Base-by-base conservation (phyloP, 2,888 invertebrate species). In the Plagiodera versicolora region DNA sequence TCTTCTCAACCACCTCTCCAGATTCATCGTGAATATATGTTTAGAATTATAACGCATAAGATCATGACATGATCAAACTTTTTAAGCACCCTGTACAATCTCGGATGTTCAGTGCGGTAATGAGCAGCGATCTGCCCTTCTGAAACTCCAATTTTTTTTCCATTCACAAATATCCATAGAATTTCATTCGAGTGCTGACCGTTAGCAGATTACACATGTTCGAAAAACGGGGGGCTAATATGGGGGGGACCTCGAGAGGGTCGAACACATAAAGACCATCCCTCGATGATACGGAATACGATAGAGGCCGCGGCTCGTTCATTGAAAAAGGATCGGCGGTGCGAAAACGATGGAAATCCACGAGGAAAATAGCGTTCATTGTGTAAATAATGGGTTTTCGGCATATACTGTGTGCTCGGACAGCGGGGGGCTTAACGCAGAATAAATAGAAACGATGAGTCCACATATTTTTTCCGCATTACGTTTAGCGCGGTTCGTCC, bases 401-500 rank as follows among this genome's bases (percentile, higher is more conserved):
- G 52, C 50, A 63, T 58, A 58, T 52, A 10, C 8, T 49, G 11
- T 45, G 52, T 49, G 53, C 24, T 24, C 24, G 24, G 24, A 24
- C 6, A 39, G 18, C 44, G 56, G 60, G 64, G 58, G 56, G 60
- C 60, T 64, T 54, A 63, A 60, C 60, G 60, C 56, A 16, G 54
- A 39, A 64, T 61, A 64, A 64, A 64, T 64, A 49, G 58, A 58
- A 48, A 56, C 58, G 64, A 64, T 64, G 64, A 64, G 64, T 64
- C 58, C 55, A 64, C 64, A 61, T 58, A 53, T 58, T 64, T 63
- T 6, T n/a, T 32, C 11, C 32, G 6, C 10, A 32, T 32, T 32
- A 32, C 11, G 8, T 32, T 32, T 10, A 2, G 4, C 32, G 32
- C 10, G 5, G 32, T 32, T 11, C 32, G 32, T 32, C n/a, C n/a